Conservation (phyloP, 2,113 vertebrate species). For the Scomber colias region DNA sequence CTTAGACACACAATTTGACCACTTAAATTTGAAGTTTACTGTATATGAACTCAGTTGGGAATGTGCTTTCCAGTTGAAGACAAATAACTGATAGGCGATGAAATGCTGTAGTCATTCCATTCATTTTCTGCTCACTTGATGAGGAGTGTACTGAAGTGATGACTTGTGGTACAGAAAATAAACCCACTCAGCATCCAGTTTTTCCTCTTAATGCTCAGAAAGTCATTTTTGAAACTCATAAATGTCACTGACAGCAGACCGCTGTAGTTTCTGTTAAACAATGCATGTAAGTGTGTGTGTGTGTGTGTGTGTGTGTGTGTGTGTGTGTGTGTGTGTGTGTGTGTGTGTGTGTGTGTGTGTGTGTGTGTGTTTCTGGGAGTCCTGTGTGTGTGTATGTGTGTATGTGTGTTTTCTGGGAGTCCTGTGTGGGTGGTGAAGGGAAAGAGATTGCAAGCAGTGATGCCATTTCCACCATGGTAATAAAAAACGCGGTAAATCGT, state of each 20-base stretch:
- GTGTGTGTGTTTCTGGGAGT: conserved; percentile 18
- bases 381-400: conserved; percentile 39
- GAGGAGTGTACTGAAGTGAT: conserved; percentile 23
- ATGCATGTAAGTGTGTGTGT: conserved; percentile 17
- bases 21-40: conserved; percentile 23
- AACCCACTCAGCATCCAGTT: conserved; percentile 14
- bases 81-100: conserved; percentile 20
- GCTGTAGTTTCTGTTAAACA: conserved; percentile 36
- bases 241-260: conserved; percentile 47
- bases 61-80: conserved; percentile 6
- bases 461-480: conserved; percentile 44
- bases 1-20: conserved; percentile 30
- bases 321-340: too few relatives aligned
- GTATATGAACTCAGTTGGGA: conserved; percentile 10
- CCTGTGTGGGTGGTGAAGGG: conserved; percentile 37
- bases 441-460: conserved; percentile 33
- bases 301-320: conserved; percentile 1
- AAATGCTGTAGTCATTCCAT: conserved; percentile 5
- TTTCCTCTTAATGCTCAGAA: conserved; percentile 40
- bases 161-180: conserved; percentile 50
- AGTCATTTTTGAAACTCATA: conserved; percentile 43
- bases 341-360: conserved; percentile 18
- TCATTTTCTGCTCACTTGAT: conserved; percentile 24
- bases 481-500: conserved; percentile 63
- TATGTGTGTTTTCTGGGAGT: conserved; percentile 43